Evolutionary conservation across 1,140 invertebrate species (phyloP).

Genomic region (silkworm (Bombyx mori)): DNA sequence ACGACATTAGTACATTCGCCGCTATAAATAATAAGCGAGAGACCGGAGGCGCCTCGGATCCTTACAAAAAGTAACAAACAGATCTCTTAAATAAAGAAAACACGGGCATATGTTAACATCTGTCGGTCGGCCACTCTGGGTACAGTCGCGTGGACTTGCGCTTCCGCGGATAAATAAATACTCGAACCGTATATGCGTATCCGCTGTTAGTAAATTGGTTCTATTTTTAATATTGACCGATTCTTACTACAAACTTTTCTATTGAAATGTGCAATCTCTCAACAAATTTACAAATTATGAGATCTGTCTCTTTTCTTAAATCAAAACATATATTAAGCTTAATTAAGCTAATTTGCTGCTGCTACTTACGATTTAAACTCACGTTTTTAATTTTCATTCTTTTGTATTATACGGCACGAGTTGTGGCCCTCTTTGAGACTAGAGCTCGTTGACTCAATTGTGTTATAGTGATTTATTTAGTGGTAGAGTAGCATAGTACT

Average conservation of each 20-base stretch:
- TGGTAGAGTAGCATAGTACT: too few relatives aligned
- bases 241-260: background rate
- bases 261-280: background rate
- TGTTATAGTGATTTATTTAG: too few relatives aligned
- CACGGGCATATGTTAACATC: constrained; percentile 64
- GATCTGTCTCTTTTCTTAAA: too few relatives aligned
- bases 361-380: too few relatives aligned
- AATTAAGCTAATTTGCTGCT: too few relatives aligned
- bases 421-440: too few relatives aligned
- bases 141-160: constrained; percentile 6
- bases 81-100: constrained; percentile 69
- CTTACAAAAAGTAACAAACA: constrained; percentile 68
- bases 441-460: too few relatives aligned
- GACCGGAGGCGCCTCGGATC: constrained; percentile 61
- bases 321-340: too few relatives aligned
- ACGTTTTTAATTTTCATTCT: too few relatives aligned
- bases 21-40: constrained; percentile 66
- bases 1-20: constrained; percentile 38
- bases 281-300: background rate
- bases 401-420: too few relatives aligned
- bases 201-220: constrained; percentile 3
- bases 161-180: constrained; percentile 27
- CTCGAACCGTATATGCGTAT: constrained; percentile 18
- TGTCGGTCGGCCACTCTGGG: constrained; percentile 37
- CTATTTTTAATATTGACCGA: constrained; percentile 4